Evolutionary conservation across 2,113 vertebrate genomes (phyloP), one percentile per base, ranked within the genome.

Genomic region (Pelodiscus sinensis): DNA sequence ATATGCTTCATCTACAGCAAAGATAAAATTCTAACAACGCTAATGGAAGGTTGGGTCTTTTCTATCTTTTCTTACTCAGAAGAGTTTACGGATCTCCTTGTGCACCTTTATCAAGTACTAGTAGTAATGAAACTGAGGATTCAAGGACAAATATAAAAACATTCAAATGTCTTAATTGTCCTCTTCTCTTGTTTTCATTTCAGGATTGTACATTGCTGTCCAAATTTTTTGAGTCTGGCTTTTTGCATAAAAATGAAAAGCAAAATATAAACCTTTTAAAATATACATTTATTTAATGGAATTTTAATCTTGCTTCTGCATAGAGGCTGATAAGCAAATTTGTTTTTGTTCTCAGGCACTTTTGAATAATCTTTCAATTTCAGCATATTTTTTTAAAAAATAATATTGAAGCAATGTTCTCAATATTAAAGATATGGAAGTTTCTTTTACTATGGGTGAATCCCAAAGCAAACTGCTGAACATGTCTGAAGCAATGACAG

Each of bases 391-490:
- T 50, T 0, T 44, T 54, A 54, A 2, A 73, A 83, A 91, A 31
- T 19, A 80, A 12, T n/a, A 75, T 31, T 16, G 55, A 83, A 87
- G 6, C 65, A 82, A 57, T 31, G 0, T 77, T 93, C 2, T 11
- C 38, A 84, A 80, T 6, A 91, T 4, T 55, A 31, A 71, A 85
- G 16, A 85, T 0, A 54, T 2, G 65, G 62, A 84, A 55, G 9
- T 54, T 81, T 1, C 68, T 56, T 2, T 35, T 88, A 85, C 5
- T 7, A 18, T 44, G 16, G 54, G 6, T 84, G 35, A 86, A 52
- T 6, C 52, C 51, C 5, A 92, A 90, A 94, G 51, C 1, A 90
- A 84, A 90, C 10, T 84, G 2, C 11, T 85, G 71, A 88, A 93
- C 1, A 71, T 51, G 60, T 55, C 7, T 22, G 6, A 86, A 84